phyloP scores from a whole-genome alignment of 2,888 invertebrate species.

The Diaperis boleti region DNA sequence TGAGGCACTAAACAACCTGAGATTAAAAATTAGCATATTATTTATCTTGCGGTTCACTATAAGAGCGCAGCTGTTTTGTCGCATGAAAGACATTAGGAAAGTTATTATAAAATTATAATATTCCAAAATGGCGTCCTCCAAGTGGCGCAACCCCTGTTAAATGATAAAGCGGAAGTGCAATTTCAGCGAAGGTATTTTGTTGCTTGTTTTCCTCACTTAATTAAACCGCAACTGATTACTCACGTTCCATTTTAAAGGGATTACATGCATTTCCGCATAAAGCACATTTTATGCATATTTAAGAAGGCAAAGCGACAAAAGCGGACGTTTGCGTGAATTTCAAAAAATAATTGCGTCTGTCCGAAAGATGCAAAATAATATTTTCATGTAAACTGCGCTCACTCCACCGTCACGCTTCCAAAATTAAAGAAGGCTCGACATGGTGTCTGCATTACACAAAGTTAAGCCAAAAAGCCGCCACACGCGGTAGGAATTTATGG shows the following conservation, averaged over 20 bases:
- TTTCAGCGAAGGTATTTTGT: constrained; percentile 17
- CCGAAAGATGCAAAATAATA: constrained; percentile 5
- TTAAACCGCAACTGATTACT: constrained; percentile 33
- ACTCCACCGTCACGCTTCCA: not conserved
- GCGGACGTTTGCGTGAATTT: constrained; percentile 4
- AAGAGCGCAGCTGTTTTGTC: constrained; percentile 28
- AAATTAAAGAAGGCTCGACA: constrained; percentile 8
- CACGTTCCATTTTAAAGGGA: constrained; percentile 21
- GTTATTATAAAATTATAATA: constrained; percentile 36
- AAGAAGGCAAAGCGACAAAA: not conserved
- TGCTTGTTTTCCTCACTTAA: constrained; percentile 30
- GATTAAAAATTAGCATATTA: constrained; percentile 36
- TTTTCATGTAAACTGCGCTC: constrained; percentile 13
- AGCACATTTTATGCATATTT: constrained; percentile 19
- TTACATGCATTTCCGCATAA: constrained; percentile 22
- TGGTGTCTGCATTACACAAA: constrained; percentile 1
- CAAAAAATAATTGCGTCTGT: constrained; percentile 15
- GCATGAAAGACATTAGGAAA: constrained; percentile 24
- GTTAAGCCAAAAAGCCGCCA: constrained; percentile 3
- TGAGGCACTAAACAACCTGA: not conserved
- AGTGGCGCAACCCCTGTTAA: constrained; percentile 32
- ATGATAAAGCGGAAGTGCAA: constrained; percentile 34
- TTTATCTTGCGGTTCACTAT: constrained; percentile 12
- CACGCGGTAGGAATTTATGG: not conserved
- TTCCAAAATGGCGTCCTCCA: constrained; percentile 1